Percentiles rank a stretch among this genome's conserved stretches.
phyloP scores from a whole-genome alignment of 2,797 vertebrate genomes.

The Rhinogobio ventralis region DNA sequence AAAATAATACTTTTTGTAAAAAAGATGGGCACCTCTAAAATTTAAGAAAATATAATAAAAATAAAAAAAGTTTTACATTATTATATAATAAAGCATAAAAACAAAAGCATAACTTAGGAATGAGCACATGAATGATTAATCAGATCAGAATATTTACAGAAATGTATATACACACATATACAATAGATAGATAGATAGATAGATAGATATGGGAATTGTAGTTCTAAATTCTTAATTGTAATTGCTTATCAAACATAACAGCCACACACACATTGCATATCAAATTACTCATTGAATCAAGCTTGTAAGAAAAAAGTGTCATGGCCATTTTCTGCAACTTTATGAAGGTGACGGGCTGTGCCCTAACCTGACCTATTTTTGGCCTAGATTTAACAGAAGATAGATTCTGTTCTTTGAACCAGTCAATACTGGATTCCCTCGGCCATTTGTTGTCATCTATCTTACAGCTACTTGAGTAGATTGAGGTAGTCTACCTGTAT shows the following conservation, averaged over 20 bases:
- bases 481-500: constrained; percentile 53
- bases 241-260: background rate
- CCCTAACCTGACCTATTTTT: constrained; percentile 37
- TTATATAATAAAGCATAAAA: too few species aligned
- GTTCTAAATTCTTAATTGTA: too few species aligned
- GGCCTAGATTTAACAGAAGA: constrained; percentile 62
- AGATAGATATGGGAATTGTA: too few species aligned
- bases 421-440: constrained; percentile 68
- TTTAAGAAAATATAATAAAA: too few species aligned
- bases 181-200: too few species aligned
- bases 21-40: too few species aligned
- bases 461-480: constrained; percentile 65
- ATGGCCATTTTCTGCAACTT: constrained; percentile 20
- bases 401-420: constrained; percentile 64
- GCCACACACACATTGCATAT: background rate
- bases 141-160: too few species aligned
- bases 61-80: too few species aligned
- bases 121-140: too few species aligned
- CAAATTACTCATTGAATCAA: constrained; percentile 22
- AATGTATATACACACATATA: too few species aligned
- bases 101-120: too few species aligned
- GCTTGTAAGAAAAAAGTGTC: constrained; percentile 14
- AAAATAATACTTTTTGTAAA: too few species aligned
- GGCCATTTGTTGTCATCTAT: constrained; percentile 67
- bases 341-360: constrained; percentile 7